Conservation (phyloP, 2,113 vertebrate species). For the Bos taurus region DNA sequence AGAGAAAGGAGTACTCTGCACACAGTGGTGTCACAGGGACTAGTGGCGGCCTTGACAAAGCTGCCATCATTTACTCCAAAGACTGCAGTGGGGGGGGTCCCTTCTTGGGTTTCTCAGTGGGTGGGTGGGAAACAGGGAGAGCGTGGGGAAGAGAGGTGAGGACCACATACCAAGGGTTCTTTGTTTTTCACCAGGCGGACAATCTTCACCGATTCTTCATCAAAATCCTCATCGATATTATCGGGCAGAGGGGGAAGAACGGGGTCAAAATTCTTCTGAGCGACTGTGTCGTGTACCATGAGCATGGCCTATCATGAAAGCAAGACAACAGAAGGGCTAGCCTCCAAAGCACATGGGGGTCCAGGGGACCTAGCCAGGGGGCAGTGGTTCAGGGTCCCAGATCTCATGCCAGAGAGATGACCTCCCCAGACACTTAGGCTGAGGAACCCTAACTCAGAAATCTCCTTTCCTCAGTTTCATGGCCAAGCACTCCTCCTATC, state of each 20-base stretch:
- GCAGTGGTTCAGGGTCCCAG: neutral
- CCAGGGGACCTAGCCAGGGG: neutral
- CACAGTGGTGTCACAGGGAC: neutral
- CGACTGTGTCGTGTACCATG: slow-evolving; percentile 93
- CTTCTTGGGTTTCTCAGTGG: neutral
- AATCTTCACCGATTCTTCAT: slow-evolving; percentile 97
- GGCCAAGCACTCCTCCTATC: neutral
- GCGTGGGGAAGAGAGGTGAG: no score
- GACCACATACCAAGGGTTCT: slow-evolving; percentile 89
- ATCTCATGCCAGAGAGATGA: neutral
- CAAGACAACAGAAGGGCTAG: neutral
- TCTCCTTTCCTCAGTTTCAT: neutral
- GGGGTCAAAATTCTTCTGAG: slow-evolving; percentile 96
- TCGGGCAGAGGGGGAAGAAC: slow-evolving; percentile 91
- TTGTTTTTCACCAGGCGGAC: slow-evolving; percentile 96
- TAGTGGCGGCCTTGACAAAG: neutral
- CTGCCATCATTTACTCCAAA: neutral
- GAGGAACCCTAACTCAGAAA: neutral
- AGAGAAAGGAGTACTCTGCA: neutral
- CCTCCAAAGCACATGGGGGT: neutral
- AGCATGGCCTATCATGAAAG: slow-evolving; percentile 87
- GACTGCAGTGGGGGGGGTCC: neutral
- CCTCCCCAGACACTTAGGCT: no score
- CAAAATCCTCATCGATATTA: slow-evolving; percentile 90
- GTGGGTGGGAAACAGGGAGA: neutral